A percentile compares a stretch with the other conserved stretches of the same genome.
phyloP scores from a whole-genome alignment of 2,888 invertebrate genomes.

The Nowickia ferox region DNA sequence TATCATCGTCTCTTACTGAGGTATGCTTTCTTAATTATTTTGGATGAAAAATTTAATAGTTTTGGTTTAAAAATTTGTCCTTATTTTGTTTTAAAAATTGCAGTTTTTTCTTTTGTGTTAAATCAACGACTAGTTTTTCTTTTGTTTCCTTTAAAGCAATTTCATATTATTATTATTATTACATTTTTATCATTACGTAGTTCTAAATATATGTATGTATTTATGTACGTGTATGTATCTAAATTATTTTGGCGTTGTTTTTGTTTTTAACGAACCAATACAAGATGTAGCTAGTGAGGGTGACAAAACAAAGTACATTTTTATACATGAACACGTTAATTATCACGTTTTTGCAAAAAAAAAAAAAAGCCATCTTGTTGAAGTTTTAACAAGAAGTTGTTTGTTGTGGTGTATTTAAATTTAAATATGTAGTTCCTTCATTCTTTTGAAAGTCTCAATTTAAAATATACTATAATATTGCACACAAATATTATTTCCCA shows the following conservation, averaged over 20 bases:
- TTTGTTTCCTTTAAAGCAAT: conserved; percentile 65
- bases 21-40: conserved; percentile 64
- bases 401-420: conserved; percentile 37
- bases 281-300: neutral
- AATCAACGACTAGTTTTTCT: conserved; percentile 68
- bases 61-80: conserved; percentile 38
- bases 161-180: conserved; percentile 27
- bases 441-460: conserved; percentile 36
- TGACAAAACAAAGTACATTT: conserved; percentile 37
- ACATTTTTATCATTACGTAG: neutral
- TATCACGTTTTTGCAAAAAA: conserved; percentile 35
- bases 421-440: neutral
- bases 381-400: conserved; percentile 29
- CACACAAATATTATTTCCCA: conserved; percentile 42
- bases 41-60: conserved; percentile 57
- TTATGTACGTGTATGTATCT: conserved; percentile 11
- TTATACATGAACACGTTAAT: conserved; percentile 33
- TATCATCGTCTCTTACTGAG: conserved; percentile 72
- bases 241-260: neutral
- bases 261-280: conserved; percentile 2
- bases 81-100: conserved; percentile 52
- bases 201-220: neutral
- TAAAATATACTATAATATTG: conserved; percentile 29
- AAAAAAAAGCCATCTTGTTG: conserved; percentile 40
- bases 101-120: conserved; percentile 50